phyloP scores from a whole-genome alignment of 1,140 invertebrate genomes.

The Araneus ventricosus region DNA sequence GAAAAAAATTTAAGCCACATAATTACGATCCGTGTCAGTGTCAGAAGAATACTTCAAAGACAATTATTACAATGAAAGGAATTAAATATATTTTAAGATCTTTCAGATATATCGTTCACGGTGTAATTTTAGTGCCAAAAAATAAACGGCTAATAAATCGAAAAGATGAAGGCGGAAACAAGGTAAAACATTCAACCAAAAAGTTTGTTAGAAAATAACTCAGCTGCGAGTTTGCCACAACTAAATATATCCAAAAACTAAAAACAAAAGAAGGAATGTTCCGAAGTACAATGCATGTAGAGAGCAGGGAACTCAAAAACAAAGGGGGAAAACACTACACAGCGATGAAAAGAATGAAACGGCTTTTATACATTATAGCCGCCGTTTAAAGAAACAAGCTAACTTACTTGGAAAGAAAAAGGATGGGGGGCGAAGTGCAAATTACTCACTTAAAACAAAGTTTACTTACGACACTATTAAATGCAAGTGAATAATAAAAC shows the following conservation, averaged over 20 bases:
- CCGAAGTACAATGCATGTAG: background rate
- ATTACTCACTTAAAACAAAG: too few species aligned
- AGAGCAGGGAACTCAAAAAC: background rate
- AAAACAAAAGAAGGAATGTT: slow-evolving; percentile 20
- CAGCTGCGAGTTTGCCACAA: background rate
- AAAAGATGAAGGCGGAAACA: background rate
- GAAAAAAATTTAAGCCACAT: too few species aligned
- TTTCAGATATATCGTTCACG: too few species aligned
- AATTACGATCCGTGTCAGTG: too few species aligned
- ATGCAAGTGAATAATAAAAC: too few species aligned
- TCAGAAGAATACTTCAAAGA: too few species aligned
- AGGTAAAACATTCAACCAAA: background rate
- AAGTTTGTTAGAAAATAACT: slow-evolving; percentile 1
- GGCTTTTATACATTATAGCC: background rate
- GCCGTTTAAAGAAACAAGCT: background rate
- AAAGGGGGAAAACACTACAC: background rate
- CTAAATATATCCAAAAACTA: slow-evolving; percentile 2
- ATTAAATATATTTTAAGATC: too few species aligned
- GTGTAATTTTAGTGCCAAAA: background rate
- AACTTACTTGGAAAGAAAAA: background rate
- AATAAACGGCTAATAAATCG: background rate
- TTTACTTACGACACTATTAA: too few species aligned
- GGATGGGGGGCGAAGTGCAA: too few species aligned
- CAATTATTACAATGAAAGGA: too few species aligned
- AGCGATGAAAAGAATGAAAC: background rate